Evolutionary conservation across 2,797 vertebrate genomes (phyloP).

Genomic region (Chaunax sp.): DNA sequence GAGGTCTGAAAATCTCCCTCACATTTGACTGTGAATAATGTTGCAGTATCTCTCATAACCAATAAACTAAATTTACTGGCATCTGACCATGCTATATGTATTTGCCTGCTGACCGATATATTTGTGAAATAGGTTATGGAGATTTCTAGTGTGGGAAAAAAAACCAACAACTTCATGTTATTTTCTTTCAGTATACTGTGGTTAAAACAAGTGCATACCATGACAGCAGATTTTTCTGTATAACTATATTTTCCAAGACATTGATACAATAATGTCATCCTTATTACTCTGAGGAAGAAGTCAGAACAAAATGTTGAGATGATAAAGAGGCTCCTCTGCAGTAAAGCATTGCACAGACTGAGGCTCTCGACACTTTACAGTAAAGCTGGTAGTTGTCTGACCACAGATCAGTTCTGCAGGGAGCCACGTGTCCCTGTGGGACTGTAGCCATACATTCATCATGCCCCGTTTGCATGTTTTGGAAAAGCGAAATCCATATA

Average conservation of each 20-base stretch:
- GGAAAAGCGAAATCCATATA: slow-evolving; percentile 72
- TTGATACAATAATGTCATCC: background rate
- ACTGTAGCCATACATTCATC: slow-evolving; percentile 73
- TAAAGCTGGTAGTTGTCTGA: slow-evolving; percentile 41
- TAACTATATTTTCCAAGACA: background rate
- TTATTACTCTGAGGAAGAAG: slow-evolving; percentile 1
- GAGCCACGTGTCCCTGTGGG: slow-evolving; percentile 42
- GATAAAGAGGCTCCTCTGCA: slow-evolving; percentile 34
- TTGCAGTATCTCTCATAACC: slow-evolving; percentile 16
- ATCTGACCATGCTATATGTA: too few relatives aligned
- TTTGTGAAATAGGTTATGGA: slow-evolving; percentile 3
- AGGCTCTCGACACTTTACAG: slow-evolving; percentile 39
- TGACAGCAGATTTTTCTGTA: background rate
- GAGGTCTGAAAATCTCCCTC: slow-evolving; percentile 33
- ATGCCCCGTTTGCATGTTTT: slow-evolving; percentile 80
- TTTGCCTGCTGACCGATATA: background rate
- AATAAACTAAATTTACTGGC: slow-evolving; percentile 14
- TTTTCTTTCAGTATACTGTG: background rate
- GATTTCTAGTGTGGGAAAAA: background rate
- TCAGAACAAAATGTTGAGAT: slow-evolving; percentile 19
- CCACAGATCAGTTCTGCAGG: slow-evolving; percentile 52
- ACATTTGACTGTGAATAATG: slow-evolving; percentile 18
- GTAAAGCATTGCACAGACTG: slow-evolving; percentile 1
- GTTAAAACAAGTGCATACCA: background rate
- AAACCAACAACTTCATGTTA: background rate